These are phyloP conservation scores for Caenorhabditis panamensis DNA, from an alignment of 2,888 invertebrate species.

Conservation along the genomic window DNA sequence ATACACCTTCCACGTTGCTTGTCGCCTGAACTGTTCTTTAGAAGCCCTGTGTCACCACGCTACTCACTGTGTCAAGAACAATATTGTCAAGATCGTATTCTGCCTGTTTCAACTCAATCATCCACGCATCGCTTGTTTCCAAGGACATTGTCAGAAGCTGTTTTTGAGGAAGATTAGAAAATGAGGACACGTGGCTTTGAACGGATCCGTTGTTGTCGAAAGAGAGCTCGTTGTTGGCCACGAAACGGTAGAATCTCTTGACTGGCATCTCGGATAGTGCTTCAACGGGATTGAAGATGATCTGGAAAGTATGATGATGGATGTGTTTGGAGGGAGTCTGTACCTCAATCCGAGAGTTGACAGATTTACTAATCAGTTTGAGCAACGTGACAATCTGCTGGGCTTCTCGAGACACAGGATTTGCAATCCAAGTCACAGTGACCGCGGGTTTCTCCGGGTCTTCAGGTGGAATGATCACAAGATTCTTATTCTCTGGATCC, in stretches of 20 bases:
- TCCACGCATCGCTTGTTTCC: slow-evolving; percentile 85
- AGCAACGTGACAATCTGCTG: slow-evolving; percentile 76
- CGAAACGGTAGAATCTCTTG: slow-evolving; percentile 96
- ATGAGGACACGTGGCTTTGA: slow-evolving; percentile 83
- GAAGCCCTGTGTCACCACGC: too few relatives aligned
- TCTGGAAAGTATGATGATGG: neutral
- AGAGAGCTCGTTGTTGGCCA: slow-evolving; percentile 91
- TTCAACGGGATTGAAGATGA: slow-evolving; percentile 92
- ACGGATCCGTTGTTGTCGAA: slow-evolving; percentile 88
- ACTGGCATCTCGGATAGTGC: slow-evolving; percentile 96
- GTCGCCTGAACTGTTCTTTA: slow-evolving; percentile 91
- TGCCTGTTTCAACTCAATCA: slow-evolving; percentile 89
- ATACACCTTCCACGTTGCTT: slow-evolving; percentile 87
- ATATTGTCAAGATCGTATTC: slow-evolving; percentile 91
- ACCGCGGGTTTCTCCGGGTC: slow-evolving; percentile 85
- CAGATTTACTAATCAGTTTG: slow-evolving; percentile 87
- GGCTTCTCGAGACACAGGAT: slow-evolving; percentile 88
- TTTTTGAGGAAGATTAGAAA: slow-evolving; percentile 92
- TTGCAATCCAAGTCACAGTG: slow-evolving; percentile 91
- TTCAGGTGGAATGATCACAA: slow-evolving; percentile 80
- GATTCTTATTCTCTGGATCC: slow-evolving; percentile 71
- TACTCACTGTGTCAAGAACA: too few relatives aligned
- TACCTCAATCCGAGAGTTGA: slow-evolving; percentile 91
- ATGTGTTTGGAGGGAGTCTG: too few relatives aligned
- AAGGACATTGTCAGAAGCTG: slow-evolving; percentile 90